These are phyloP conservation scores for Cervus canadensis DNA, from an alignment of 2,113 vertebrate species.

Conservation along the genomic window DNA sequence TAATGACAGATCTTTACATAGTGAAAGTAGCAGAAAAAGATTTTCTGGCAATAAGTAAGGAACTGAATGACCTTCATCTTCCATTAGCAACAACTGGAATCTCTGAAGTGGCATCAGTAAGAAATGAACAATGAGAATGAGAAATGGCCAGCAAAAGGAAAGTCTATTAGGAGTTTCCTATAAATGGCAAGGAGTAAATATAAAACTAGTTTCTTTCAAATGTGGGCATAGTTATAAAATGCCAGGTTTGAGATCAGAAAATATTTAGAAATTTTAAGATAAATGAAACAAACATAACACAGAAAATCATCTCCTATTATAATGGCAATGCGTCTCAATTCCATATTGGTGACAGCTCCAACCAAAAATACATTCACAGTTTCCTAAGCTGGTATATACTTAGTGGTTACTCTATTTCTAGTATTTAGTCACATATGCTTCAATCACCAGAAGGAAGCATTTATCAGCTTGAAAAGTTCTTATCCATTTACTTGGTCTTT, in stretches of 20 bases:
- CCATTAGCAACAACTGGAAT: neutral
- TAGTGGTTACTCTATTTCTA: neutral
- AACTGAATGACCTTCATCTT: neutral
- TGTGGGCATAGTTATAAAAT: constrained; percentile 48
- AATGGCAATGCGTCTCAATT: constrained; percentile 57
- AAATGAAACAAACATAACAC: constrained; percentile 39
- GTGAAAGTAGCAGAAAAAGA: neutral
- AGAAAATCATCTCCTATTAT: constrained; percentile 54
- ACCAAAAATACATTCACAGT: constrained; percentile 56
- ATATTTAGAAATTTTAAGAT: constrained; percentile 60
- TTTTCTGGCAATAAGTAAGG: neutral
- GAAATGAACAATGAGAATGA: neutral
- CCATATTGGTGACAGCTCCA: constrained; percentile 40
- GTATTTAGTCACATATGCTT: neutral
- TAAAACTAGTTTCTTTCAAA: constrained; percentile 43
- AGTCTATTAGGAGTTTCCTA: constrained; percentile 34
- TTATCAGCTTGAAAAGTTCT: neutral
- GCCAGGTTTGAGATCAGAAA: constrained; percentile 43
- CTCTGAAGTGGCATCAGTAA: neutral
- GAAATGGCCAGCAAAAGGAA: constrained; percentile 19
- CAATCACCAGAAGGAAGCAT: neutral
- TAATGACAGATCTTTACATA: neutral
- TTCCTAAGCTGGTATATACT: constrained; percentile 42
- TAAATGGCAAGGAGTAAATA: constrained; percentile 16
- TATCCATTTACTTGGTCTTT: neutral